phyloP scores from a whole-genome alignment of 2,113 vertebrate genomes.

The Xenopus laevis region DNA sequence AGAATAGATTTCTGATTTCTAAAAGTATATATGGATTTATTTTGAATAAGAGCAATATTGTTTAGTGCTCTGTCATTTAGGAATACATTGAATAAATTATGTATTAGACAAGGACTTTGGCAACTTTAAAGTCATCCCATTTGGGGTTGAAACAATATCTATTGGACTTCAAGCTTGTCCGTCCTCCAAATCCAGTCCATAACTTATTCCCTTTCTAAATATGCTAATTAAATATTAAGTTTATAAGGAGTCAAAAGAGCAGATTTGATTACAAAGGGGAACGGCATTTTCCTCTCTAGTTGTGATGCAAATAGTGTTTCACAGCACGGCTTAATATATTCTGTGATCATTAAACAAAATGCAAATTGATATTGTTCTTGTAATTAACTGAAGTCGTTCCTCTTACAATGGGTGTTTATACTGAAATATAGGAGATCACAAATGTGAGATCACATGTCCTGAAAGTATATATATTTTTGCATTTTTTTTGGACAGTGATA shows the following conservation, averaged over 20 bases:
- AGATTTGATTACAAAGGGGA: constrained; percentile 6
- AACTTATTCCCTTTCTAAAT: too few relatives aligned
- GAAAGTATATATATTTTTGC: constrained; percentile 53
- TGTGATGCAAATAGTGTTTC: constrained; percentile 54
- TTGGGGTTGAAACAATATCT: too few relatives aligned
- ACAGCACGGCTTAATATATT: constrained; percentile 49
- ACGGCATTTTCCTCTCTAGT: constrained; percentile 53
- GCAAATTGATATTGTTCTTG: constrained; percentile 65
- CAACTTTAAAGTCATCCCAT: too few relatives aligned
- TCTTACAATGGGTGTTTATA: constrained; percentile 63
- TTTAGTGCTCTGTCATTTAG: too few relatives aligned
- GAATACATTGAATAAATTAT: too few relatives aligned
- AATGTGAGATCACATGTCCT: constrained; percentile 70
- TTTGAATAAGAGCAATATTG: too few relatives aligned
- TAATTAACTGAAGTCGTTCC: constrained; percentile 66
- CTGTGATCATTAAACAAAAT: constrained; percentile 60
- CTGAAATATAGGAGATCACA: constrained; percentile 59
- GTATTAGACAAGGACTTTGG: too few relatives aligned
- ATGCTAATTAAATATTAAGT: neutral
- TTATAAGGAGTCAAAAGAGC: neutral
- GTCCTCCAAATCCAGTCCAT: too few relatives aligned
- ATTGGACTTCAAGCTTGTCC: too few relatives aligned
- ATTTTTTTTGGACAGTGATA: constrained; percentile 69
- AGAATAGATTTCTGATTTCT: too few relatives aligned
- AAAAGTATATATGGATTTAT: too few relatives aligned